Evolutionary conservation across 2,888 invertebrate genomes (phyloP), one percentile per base, ranked within the genome.

Genomic region (Cantharis rufa): DNA sequence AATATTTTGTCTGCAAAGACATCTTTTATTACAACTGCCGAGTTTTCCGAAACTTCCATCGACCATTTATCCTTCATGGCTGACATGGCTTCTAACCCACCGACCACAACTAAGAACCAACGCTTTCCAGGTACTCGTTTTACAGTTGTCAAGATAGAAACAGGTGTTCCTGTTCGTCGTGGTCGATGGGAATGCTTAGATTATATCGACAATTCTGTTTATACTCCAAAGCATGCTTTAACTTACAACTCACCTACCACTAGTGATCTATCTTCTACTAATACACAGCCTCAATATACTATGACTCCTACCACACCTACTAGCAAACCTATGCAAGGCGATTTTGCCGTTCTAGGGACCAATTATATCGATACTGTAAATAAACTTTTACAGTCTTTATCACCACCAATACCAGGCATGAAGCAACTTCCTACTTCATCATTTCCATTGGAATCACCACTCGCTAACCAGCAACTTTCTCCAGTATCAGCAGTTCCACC

Each of bases 121-220:
- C 80, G 83, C 21, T 82, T 82, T 72, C 82, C 82, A 88, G 94
- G 95, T 88, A 75, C 75, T 63, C 91, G 97, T 81, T 97, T 97
- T 89, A 96, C 96, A 91, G 96, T 98, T 83, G 97, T 98, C 62
- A 98, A 98, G 91, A 96, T 98, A 83, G 97, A 97, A 89, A 96
- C 96, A 83, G 96, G 96, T n/a, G 96, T 96, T 89, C 97, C 97
- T 15, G 97, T 96, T 86, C 93, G 95, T 83, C 92, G 97, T 76
- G 98, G 98, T 24, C 91, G 97, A 82, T 98, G 98, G 98, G 93
- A 94, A 88, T 98, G 97, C 88, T 95, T 96, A 94, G 98, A 98
- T 88, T 98, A 96, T 88, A 90, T 96, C 84, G 97, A 97, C 89
- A 95, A 96, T 84, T 82, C 82, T 10, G 62, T 61, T 28, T 72